Percentiles rank a stretch among this genome's conserved stretches.
These are phyloP conservation scores for Corythucha ciliata DNA, from an alignment of 2,888 invertebrate genomes.

Conservation along the genomic window DNA sequence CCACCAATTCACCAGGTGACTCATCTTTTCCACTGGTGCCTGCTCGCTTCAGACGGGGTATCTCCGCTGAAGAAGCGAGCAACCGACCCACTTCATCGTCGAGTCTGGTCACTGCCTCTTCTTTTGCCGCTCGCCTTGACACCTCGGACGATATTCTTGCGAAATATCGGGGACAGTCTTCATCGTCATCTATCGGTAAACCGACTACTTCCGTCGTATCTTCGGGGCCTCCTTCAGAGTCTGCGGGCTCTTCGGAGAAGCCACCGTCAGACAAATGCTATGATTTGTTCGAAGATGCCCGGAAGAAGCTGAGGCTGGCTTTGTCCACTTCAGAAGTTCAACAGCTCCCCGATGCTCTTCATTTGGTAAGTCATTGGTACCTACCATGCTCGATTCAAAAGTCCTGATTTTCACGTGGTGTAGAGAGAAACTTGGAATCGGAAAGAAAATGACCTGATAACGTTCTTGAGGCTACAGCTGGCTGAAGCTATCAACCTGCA, in stretches of 20 bases:
- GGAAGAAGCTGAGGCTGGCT: constrained; percentile 82
- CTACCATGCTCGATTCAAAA: not conserved
- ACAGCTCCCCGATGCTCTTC: constrained; percentile 44
- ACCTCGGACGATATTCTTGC: constrained; percentile 87
- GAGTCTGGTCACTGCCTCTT: too few relatives aligned
- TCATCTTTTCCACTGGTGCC: constrained; percentile 1
- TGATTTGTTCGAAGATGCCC: constrained; percentile 45
- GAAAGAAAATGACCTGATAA: constrained; percentile 46
- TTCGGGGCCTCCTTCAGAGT: too few relatives aligned
- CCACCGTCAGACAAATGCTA: constrained; percentile 19
- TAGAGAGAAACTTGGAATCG: constrained; percentile 42
- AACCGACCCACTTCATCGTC: constrained; percentile 7
- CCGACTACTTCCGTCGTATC: constrained; percentile 32
- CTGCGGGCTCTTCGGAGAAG: constrained; percentile 40
- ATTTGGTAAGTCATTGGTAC: constrained; percentile 21
- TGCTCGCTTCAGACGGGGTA: constrained; percentile 6
- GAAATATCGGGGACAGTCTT: constrained; percentile 64
- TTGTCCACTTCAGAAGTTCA: constrained; percentile 79
- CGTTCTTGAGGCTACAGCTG: constrained; percentile 62
- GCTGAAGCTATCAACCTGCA: constrained; percentile 75
- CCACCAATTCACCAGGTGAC: not conserved
- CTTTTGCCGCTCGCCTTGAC: too few relatives aligned
- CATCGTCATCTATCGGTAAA: constrained; percentile 6
- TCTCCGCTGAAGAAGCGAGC: constrained; percentile 13
- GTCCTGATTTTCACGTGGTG: constrained; percentile 14